These are phyloP conservation scores for Pseudomugil gertrudae DNA, from an alignment of 2,797 vertebrate species.

Conservation along the genomic window DNA sequence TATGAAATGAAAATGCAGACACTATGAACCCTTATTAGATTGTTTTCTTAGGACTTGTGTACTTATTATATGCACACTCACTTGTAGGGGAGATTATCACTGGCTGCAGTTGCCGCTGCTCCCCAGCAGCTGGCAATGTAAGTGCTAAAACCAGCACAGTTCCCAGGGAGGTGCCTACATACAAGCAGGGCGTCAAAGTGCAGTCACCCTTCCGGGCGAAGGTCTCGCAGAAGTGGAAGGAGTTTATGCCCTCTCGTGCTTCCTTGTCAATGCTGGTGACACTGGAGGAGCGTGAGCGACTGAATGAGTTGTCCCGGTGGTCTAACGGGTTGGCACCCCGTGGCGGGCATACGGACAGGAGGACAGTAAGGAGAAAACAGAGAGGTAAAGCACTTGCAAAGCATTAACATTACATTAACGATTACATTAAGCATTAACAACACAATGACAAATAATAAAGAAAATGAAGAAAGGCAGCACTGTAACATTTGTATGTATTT, in stretches of 20 bases:
- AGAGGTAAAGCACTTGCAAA: conserved; percentile 77
- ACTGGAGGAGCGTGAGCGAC: conserved; percentile 96
- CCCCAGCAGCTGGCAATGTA: conserved; percentile 92
- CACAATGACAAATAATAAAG: neutral
- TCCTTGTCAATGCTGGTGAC: conserved; percentile 99
- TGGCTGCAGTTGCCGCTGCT: conserved; percentile 95
- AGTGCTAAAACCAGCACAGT: conserved; percentile 90
- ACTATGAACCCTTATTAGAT: too few species aligned
- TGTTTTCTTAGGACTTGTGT: too few species aligned
- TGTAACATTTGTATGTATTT: neutral
- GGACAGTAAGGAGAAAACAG: conserved; percentile 80
- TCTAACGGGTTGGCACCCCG: conserved; percentile 88
- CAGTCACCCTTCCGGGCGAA: conserved; percentile 91
- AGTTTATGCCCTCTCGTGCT: conserved; percentile 91
- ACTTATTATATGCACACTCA: conserved; percentile 82
- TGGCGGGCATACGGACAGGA: conserved; percentile 86
- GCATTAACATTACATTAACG: neutral
- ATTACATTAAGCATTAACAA: too few species aligned
- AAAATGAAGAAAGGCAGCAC: neutral
- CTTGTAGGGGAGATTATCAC: conserved; percentile 94
- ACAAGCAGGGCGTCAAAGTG: conserved; percentile 87
- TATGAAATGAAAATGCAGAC: too few species aligned
- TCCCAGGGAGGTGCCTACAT: conserved; percentile 94
- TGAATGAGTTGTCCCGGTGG: conserved; percentile 97
- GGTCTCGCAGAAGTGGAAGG: conserved; percentile 93